These are phyloP conservation scores for Calliphora vomitoria DNA, from an alignment of 2,888 invertebrate genomes.

Conservation along the genomic window DNA sequence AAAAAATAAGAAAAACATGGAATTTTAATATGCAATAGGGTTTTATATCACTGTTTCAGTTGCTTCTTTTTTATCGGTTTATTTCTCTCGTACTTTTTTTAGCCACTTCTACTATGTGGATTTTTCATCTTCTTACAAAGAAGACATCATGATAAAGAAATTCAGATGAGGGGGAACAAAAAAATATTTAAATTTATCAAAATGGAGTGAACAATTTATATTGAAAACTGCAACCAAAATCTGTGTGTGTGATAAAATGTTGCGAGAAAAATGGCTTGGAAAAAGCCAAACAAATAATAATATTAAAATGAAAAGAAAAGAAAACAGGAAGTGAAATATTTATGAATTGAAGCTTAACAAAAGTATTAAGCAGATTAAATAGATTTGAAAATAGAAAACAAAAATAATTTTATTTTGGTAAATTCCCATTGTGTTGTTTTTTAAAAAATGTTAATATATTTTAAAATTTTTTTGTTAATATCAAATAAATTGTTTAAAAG, in stretches of 20 bases:
- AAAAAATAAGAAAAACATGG: conserved; percentile 10
- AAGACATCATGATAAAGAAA: conserved; percentile 22
- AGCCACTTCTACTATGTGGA: neutral
- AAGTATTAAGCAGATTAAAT: conserved; percentile 41
- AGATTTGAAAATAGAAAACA: no score
- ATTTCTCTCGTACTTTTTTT: neutral
- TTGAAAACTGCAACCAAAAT: conserved; percentile 12
- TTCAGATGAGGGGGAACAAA: neutral
- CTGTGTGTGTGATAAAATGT: neutral
- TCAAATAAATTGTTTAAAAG: no score
- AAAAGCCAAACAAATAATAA: neutral
- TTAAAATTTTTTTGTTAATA: no score
- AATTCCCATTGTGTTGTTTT: no score
- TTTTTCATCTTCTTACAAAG: neutral
- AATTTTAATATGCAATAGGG: conserved; percentile 42
- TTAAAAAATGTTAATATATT: no score
- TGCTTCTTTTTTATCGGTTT: neutral
- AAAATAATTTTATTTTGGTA: no score
- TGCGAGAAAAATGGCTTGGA: neutral
- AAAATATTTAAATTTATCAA: conserved; percentile 32
- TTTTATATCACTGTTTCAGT: neutral
- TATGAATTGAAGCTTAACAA: conserved; percentile 33
- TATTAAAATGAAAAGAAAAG: neutral
- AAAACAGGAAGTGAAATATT: conserved; percentile 11
- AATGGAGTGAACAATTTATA: conserved; percentile 27